These are phyloP conservation scores for Eulemur coronatus DNA, from an alignment of 2,797 vertebrate species.

Conservation along the genomic window DNA sequence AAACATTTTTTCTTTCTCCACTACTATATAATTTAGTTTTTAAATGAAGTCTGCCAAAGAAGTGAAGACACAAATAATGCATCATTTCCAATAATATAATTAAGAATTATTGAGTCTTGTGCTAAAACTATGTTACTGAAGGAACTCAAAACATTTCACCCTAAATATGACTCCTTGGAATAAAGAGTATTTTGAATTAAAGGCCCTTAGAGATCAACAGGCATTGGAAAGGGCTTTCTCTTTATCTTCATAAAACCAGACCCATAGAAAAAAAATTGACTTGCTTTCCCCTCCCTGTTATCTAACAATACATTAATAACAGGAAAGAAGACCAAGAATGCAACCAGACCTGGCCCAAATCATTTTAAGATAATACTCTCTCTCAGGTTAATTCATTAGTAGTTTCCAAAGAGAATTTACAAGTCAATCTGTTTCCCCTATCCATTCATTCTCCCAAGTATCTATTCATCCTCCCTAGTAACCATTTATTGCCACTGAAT, in stretches of 20 bases:
- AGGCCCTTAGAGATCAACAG: background rate
- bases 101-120: background rate
- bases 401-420: background rate
- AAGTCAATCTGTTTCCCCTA: background rate
- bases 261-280: background rate
- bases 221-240: background rate
- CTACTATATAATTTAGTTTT: background rate
- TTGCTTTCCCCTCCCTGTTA: background rate
- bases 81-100: background rate
- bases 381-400: background rate
- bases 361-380: background rate
- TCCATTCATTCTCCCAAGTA: background rate
- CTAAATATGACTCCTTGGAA: background rate
- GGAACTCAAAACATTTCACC: background rate
- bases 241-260: background rate
- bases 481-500: background rate
- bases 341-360: background rate
- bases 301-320: background rate
- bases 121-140: background rate
- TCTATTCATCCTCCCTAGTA: background rate
- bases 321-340: background rate
- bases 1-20: background rate
- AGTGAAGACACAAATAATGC: background rate
- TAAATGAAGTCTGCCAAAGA: background rate
- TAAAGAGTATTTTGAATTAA: background rate